Evolutionary conservation across 2,797 vertebrate species (phyloP), one percentile per base, ranked within the genome.

Genomic region (Macropodus opercularis): DNA sequence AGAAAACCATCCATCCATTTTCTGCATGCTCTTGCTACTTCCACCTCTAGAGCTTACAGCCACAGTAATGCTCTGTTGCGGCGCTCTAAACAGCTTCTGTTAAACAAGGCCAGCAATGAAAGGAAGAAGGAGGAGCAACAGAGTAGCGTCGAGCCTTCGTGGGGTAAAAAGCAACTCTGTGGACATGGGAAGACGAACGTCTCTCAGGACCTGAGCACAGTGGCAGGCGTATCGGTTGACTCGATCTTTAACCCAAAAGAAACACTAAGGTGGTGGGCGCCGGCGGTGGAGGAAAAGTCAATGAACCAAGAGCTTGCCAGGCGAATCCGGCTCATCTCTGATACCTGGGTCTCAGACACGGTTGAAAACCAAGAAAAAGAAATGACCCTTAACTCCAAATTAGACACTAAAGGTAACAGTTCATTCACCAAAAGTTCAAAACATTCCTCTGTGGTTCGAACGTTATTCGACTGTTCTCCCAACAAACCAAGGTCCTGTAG

Each of bases 211-310:
- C 57, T 92, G 0, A 65, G 61, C 54, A 85, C 79, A 66, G 75
- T 93, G 72, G 92, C 89, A 66, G 89, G 90, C 50, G 81, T 93
- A 8, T 94, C 95, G n/a, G 83, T 92, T 0, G 92, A 96, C 69
- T 93, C 96, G 1, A 92, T 95, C 73, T 95, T 96, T 79, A 89
- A 91, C 29, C 90, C 93, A 4, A 90, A 88, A 76, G 88, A 93
- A 68, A 87, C 93, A 17, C 84, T 96, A 46, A 92, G 89, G 72
- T 98, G 98, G 98, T 99, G 98, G 98, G 87, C 93, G 64, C 77
- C 91, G 58, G 95, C 95, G 19, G 81, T 93, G 42, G 93, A 96
- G 48, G 91, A 89, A 26, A 92, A 94, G 39, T 90, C 91, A 18
- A 83, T 97, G 76, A 91, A 94, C 75, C 90, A 95, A 82, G 95